A percentile compares a stretch with the other conserved stretches of the same genome.
Conservation (phyloP, 2,113 vertebrate species). For the Genyomyrus donnyi region DNA sequence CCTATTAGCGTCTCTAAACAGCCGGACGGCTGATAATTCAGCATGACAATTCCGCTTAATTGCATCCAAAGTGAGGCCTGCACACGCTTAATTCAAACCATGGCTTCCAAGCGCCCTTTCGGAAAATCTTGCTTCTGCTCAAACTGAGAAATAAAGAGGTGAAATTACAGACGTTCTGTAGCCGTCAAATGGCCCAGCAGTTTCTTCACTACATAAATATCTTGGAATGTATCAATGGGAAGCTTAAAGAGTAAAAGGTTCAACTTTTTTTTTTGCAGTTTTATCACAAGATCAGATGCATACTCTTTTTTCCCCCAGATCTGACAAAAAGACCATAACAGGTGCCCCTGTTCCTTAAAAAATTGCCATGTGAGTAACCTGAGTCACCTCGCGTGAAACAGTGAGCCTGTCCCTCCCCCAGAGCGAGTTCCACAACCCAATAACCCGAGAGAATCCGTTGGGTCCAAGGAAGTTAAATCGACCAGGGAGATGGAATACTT, state of each 20-base stretch:
- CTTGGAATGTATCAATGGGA: slow-evolving; percentile 8
- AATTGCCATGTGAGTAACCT: slow-evolving; percentile 13
- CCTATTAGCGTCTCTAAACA: slow-evolving; percentile 49
- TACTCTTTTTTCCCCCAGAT: neutral
- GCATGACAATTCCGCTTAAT: neutral
- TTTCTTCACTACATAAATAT: slow-evolving; percentile 52
- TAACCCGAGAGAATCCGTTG: neutral
- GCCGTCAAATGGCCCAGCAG: slow-evolving; percentile 53
- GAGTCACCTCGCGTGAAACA: neutral
- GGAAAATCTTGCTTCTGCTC: slow-evolving; percentile 15
- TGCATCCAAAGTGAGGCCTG: neutral
- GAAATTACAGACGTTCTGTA: slow-evolving; percentile 61
- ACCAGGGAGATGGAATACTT: neutral
- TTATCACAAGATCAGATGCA: slow-evolving; percentile 21
- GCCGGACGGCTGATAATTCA: slow-evolving; percentile 25
- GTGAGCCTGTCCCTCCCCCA: neutral
- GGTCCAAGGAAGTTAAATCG: neutral
- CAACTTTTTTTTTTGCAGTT: slow-evolving; percentile 23
- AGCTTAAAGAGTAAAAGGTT: slow-evolving; percentile 32
- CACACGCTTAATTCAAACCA: slow-evolving; percentile 20
- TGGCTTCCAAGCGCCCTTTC: slow-evolving; percentile 5
- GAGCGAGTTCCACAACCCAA: neutral
- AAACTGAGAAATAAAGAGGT: slow-evolving; percentile 39
- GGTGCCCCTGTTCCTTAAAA: slow-evolving; percentile 28
- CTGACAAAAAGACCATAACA: slow-evolving; percentile 20